Evolutionary conservation across 1,140 invertebrate species (phyloP).

Genomic region (Acromyrmex charruanus): DNA sequence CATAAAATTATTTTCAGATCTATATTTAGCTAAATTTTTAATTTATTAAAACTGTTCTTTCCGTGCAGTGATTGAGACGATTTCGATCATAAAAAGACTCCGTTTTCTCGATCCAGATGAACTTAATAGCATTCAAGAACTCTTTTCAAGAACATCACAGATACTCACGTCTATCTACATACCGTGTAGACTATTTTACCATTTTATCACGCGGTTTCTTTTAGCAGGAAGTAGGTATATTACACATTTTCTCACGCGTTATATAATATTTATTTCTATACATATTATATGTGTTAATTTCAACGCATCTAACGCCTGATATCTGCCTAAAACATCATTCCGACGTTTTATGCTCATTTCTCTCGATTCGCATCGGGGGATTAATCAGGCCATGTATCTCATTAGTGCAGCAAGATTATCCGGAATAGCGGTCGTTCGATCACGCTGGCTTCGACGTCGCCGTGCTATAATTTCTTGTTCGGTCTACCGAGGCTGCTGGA

Average conservation of each 20-base stretch:
- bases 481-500: not conserved
- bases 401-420: constrained; percentile 47
- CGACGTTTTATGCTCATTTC: constrained; percentile 17
- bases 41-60: too few relatives aligned
- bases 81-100: not conserved
- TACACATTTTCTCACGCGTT: constrained; percentile 19
- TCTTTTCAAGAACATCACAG: not conserved
- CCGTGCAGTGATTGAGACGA: not conserved
- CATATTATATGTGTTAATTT: not conserved
- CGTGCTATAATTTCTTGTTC: constrained; percentile 35
- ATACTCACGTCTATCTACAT: not conserved
- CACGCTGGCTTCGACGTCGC: constrained; percentile 68
- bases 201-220: not conserved
- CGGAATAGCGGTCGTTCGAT: constrained; percentile 49
- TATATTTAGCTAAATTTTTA: too few relatives aligned
- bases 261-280: not conserved
- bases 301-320: not conserved
- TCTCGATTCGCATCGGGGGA: not conserved
- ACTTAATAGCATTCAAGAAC: not conserved
- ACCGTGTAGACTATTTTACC: not conserved
- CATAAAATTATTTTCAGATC: too few relatives aligned
- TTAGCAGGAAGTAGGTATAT: not conserved
- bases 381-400: constrained; percentile 46
- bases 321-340: constrained; percentile 2
- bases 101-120: not conserved